Base-by-base conservation (phyloP, 1,140 invertebrate species). In the Drosophila tani region DNA sequence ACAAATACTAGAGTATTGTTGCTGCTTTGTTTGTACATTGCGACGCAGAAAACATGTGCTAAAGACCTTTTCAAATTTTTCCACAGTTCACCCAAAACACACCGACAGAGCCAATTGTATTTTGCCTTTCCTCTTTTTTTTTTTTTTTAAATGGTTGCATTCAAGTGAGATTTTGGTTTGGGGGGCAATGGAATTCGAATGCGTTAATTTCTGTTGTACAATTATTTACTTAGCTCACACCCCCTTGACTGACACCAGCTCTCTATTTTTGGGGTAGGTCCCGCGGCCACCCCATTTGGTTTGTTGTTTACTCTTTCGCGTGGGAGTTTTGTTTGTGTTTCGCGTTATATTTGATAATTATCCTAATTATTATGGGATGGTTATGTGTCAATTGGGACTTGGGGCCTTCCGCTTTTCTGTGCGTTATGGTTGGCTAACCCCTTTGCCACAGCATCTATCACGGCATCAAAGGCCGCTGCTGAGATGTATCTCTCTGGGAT, bases 161-260 rank as follows among this genome's bases (percentile, higher is more conserved):
- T 55, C 74, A 46, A 64, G 68, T 63, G 51, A 69, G 75, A 45
- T 71, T 59, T 41, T 56, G 21, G 67, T 62, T 55, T 67, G 62
- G 49, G 40, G 12, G 21, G 40, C 49, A 59, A 7, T 47, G 41
- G 40, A 19, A 65, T 47, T 46, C 45, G 65, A 58, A 60, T 66
- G 68, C 82, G 78, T 74, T 66, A 69, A 81, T 67, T 69, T 83
- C 81, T 81, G 77, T 85, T 74, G 63, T 68, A 62, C 79, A 86
- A 71, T 75, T 86, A 79, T 82, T 82, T 85, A 85, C 69, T 73
- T 67, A 65, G 51, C 40, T 66, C 29, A 55, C 41, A 27, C 32
- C 43, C 51, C 40, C 53, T 40, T 40, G 51, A 27, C 24, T 40
- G 21, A 69, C 38, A 46, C 24, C 41, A 14, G 21, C 55, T 12